Conservation (phyloP, 2,888 invertebrate genomes). For the Luperina testacea region DNA sequence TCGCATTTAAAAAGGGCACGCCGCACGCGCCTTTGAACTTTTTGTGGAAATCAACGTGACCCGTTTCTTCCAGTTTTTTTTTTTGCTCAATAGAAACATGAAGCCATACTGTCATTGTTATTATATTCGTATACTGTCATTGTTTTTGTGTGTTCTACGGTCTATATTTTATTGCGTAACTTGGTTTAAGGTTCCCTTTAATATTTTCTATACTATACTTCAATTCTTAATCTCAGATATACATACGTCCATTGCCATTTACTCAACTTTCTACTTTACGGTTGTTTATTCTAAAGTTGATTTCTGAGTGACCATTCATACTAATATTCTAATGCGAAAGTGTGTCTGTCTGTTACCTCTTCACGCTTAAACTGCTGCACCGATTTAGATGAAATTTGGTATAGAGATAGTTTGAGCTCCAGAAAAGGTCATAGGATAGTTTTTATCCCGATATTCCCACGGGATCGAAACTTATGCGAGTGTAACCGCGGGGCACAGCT, state of each 20-base stretch:
- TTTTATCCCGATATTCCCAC: no score
- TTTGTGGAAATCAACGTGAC: slow-evolving; percentile 33
- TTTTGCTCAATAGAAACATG: slow-evolving; percentile 22
- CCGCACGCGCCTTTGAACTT: slow-evolving; percentile 35
- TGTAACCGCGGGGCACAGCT: no score
- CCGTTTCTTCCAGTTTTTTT: not conserved
- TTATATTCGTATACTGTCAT: not conserved
- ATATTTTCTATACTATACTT: not conserved
- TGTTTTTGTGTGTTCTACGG: slow-evolving; percentile 7
- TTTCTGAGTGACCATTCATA: not conserved
- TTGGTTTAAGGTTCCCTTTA: not conserved
- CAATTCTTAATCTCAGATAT: not conserved
- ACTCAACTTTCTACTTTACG: not conserved
- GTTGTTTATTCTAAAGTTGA: not conserved
- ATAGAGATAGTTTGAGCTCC: no score
- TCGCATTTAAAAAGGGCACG: slow-evolving; percentile 51
- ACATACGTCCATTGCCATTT: not conserved
- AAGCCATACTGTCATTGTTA: slow-evolving; percentile 18
- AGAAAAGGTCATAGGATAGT: no score
- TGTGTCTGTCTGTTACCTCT: no score
- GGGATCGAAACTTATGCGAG: no score
- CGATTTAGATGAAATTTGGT: no score
- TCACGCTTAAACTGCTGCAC: no score
- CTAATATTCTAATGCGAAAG: no score
- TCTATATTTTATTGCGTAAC: not conserved